Conservation (phyloP, 2,113 vertebrate genomes). For the Corythornis madagascariensis region DNA sequence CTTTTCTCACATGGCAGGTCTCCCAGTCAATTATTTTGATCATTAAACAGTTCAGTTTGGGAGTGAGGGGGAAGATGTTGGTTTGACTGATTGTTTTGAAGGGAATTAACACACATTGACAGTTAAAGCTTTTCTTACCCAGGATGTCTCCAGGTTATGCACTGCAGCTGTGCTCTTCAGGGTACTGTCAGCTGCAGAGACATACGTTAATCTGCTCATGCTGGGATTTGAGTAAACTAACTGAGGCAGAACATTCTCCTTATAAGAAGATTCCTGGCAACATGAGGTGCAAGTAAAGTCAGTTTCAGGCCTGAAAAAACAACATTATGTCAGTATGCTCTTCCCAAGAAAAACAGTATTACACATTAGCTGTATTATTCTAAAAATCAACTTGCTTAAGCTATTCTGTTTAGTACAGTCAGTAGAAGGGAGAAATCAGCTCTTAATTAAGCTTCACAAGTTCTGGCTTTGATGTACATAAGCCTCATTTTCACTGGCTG, state of each 20-base stretch:
- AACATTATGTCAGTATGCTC: neutral
- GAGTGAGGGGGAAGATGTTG: neutral
- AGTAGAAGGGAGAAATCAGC: neutral
- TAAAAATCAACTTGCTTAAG: neutral
- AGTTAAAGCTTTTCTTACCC: conserved; percentile 71
- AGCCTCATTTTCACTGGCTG: neutral
- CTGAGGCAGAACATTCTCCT: conserved; percentile 65
- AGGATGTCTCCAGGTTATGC: conserved; percentile 51
- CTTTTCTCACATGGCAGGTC: too few relatives aligned
- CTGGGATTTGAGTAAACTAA: conserved; percentile 77
- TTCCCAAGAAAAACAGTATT: neutral
- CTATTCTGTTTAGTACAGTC: neutral
- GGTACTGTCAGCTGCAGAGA: conserved; percentile 81
- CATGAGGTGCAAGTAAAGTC: neutral
- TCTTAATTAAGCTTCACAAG: neutral
- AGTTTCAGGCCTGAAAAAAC: conserved; percentile 65
- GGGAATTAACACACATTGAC: neutral
- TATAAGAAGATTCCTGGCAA: conserved; percentile 48
- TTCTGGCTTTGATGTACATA: neutral
- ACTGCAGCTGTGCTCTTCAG: conserved; percentile 41
- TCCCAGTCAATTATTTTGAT: neutral
- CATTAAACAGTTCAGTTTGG: neutral
- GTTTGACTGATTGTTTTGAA: neutral
- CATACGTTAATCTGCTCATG: conserved; percentile 87
- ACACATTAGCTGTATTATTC: neutral